Evolutionary conservation across 2,888 invertebrate genomes (phyloP), one percentile per base, ranked within the genome.

Genomic region (Hydrotaea cyrtoneurina): DNA sequence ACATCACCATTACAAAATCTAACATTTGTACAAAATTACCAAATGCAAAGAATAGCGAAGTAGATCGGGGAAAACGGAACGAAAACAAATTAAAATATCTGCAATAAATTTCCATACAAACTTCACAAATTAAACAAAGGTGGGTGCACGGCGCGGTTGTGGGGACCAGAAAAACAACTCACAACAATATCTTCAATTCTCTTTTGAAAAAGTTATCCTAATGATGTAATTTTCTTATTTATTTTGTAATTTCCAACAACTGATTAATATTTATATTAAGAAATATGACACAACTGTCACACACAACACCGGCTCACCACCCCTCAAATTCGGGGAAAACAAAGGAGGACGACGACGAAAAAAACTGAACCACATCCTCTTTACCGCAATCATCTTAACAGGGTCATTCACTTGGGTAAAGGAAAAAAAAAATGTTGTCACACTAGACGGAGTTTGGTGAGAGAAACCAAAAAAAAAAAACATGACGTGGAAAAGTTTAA

Each of bases 391-490:
- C 17, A 82, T 77, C 55, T 75, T 66, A 80, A 79, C 83, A 69
- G 76, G 85, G 87, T 86, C 86, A 86, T 86, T 87, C 86, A 83
- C 86, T 80, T 75, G 17, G 26, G 23, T 59, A 59, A 43, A 62
- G 23, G 57, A 43, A 13, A 73, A 23, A 53, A 43, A 13, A 73
- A 23, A 53, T 55, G 17, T 74, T 43, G 36, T 74, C 74, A 64
- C 74, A 64, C 19, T 55, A 19, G 39, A 26, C 23, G 23, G 59
- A 26, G 1, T 4, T 21, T 31, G 31, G 7, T 4, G 31, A 31
- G 7, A 31, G 3, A 31, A 31, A 31, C 7, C 3, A 31, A 31
- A 31, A 31, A 2, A 31, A 31, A 31, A 31, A 31, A 7, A 31
- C 31, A 31, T 4, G 31, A 31, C 31, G 31, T 31, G 26, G 19